Evolutionary conservation across 2,797 vertebrate genomes (phyloP).

Genomic region (Crenuchus spilurus): DNA sequence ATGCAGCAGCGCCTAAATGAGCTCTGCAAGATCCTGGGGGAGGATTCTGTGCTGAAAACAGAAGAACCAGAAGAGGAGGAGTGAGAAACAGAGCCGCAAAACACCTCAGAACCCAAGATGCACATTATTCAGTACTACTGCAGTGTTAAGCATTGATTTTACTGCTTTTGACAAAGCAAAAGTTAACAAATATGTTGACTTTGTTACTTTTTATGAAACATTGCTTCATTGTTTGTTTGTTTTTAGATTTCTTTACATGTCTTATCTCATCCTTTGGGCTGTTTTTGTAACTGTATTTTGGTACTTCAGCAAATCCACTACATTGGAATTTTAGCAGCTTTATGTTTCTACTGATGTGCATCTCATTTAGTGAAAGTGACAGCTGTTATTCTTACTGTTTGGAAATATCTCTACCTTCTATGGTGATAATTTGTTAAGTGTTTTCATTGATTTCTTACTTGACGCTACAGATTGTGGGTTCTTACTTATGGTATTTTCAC

Average conservation of each 20-base stretch:
- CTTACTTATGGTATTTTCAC: background rate
- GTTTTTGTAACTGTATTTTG: background rate
- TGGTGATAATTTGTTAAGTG: background rate
- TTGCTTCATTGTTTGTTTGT: conserved; percentile 27
- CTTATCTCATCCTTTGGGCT: background rate
- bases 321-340: background rate
- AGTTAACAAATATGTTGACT: too few relatives aligned
- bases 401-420: conserved; percentile 1
- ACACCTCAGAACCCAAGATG: background rate
- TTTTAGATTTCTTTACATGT: conserved; percentile 10
- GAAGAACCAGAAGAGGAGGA: conserved; percentile 67
- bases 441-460: conserved; percentile 4
- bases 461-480: conserved; percentile 3
- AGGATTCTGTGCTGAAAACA: conserved; percentile 96
- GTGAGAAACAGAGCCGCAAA: conserved; percentile 59
- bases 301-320: background rate
- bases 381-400: background rate
- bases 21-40: conserved; percentile 95
- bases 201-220: conserved; percentile 1
- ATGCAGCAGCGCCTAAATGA: conserved; percentile 97
- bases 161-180: too few relatives aligned
- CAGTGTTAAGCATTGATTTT: conserved; percentile 7
- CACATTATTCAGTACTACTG: background rate
- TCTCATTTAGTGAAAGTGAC: background rate
- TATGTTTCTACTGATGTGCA: background rate